Base-by-base conservation (phyloP, 2,797 vertebrate genomes). In the Serranus cabrilla region DNA sequence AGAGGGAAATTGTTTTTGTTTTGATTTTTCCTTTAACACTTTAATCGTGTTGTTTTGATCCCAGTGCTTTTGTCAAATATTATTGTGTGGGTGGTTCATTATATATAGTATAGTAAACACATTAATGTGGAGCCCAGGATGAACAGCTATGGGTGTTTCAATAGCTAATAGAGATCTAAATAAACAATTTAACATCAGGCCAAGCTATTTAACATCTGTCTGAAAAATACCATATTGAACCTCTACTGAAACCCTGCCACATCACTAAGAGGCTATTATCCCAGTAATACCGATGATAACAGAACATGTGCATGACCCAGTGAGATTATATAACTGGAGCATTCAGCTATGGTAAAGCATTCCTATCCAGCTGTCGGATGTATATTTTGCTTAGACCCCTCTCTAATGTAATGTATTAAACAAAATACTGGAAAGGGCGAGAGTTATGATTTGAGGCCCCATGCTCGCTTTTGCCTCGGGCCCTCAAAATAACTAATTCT, bases 341-440 rank as follows among this genome's bases (percentile, higher is more conserved):
- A 51, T 57, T 57, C 23, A 70, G 9, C 61, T 45, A 16, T 13
- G 71, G 27, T 34, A 65, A 68, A 58, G 25, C 8, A 50, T 42
- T 76, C 27, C 50, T 56, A 39, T 58, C 57, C 57, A 74, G 58
- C 55, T 64, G 56, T 64, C 61, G 42, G 13, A 62, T 75, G 51
- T 20, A 78, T 52, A 72, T 66, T 73, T 45, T 43, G 17, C 63
- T 46, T 13, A 31, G 45, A 18, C 49, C 13, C 3, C 34, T 21
- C 50, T 81, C 37, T 59, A 58, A 68, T 39, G 7, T 58, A 67
- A 81, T 52, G 52, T 45, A 68, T 68, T 52, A 57, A 66, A 51
- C 54, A 69, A 69, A 70, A 54, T 12, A 80, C 27, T 83, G 71
- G 71, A 80, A 77, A 71, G 14, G 54, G 34, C 31, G 49, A 74